These are phyloP conservation scores for Polia nebulosa DNA, from an alignment of 2,888 invertebrate genomes.

Conservation along the genomic window DNA sequence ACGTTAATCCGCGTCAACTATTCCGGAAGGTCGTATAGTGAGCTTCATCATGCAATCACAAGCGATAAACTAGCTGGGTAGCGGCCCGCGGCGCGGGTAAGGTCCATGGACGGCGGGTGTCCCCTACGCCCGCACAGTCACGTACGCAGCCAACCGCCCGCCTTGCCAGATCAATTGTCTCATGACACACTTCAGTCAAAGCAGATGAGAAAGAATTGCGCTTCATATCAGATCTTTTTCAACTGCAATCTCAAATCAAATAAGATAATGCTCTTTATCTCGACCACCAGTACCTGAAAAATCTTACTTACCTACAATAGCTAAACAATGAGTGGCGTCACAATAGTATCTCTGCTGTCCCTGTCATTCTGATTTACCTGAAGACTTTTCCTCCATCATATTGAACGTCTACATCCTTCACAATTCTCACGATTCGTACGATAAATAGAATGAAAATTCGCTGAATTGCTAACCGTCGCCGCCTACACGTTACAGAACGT, in stretches of 20 bases:
- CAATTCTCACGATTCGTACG: slow-evolving; percentile 56
- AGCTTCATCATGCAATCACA: slow-evolving; percentile 53
- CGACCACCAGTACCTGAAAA: slow-evolving; percentile 12
- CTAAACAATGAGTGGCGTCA: slow-evolving; percentile 25
- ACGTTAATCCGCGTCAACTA: slow-evolving; percentile 40
- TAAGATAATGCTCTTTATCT: slow-evolving; percentile 30
- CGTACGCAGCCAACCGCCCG: slow-evolving; percentile 79
- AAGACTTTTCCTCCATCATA: slow-evolving; percentile 58
- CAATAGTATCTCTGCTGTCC: slow-evolving; percentile 13
- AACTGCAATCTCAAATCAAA: slow-evolving; percentile 31
- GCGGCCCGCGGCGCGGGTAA: slow-evolving; percentile 62
- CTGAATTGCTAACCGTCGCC: slow-evolving; percentile 52
- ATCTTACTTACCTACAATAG: slow-evolving; percentile 5
- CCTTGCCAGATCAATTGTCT: slow-evolving; percentile 63
- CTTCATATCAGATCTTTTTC: slow-evolving; percentile 13
- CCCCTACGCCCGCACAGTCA: slow-evolving; percentile 78
- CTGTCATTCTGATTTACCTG: slow-evolving; percentile 42
- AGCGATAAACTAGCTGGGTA: slow-evolving; percentile 64
- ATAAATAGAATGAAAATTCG: slow-evolving; percentile 63
- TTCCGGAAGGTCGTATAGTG: slow-evolving; percentile 44
- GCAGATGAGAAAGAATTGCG: slow-evolving; percentile 32
- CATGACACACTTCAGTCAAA: slow-evolving; percentile 43
- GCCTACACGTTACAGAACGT: slow-evolving; percentile 47
- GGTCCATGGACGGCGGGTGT: slow-evolving; percentile 73
- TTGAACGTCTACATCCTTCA: slow-evolving; percentile 46